A percentile compares a stretch with the other conserved stretches of the same genome.
Evolutionary conservation across 2,888 invertebrate species (phyloP).

Genomic region (Congeria kusceri): DNA sequence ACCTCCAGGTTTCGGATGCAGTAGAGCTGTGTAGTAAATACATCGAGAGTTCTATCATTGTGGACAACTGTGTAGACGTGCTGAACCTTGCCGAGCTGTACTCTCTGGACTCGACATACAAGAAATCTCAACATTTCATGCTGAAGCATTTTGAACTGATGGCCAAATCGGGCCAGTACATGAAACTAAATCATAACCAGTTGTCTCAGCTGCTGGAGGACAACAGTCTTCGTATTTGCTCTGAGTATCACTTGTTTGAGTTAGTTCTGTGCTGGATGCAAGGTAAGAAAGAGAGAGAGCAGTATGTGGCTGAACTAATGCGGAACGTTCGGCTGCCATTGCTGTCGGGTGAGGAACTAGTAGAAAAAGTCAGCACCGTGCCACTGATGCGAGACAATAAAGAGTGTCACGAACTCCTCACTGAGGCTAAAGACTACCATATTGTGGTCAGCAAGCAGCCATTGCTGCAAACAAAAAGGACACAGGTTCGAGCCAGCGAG

Average conservation of each 20-base stretch:
- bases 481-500: conserved; percentile 82
- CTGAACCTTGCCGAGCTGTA: conserved; percentile 84
- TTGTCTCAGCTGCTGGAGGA: conserved; percentile 77
- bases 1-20: conserved; percentile 82
- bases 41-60: conserved; percentile 80
- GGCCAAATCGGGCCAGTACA: conserved; percentile 80
- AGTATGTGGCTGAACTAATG: conserved; percentile 78
- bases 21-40: conserved; percentile 83
- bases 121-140: conserved; percentile 77
- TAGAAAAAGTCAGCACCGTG: conserved; percentile 83
- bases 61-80: conserved; percentile 84
- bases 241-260: conserved; percentile 82
- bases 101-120: conserved; percentile 71
- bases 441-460: conserved; percentile 84
- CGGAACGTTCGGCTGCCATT: conserved; percentile 81
- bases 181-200: conserved; percentile 78
- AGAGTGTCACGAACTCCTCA: conserved; percentile 80
- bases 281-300: conserved; percentile 69
- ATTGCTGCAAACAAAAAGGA: conserved; percentile 79
- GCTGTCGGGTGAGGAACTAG: conserved; percentile 83
- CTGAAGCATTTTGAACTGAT: conserved; percentile 82
- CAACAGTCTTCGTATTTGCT: conserved; percentile 79
- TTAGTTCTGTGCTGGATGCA: conserved; percentile 82
- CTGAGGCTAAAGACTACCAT: conserved; percentile 85
- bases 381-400: conserved; percentile 80